Percentiles rank a stretch among this genome's conserved stretches.
Conservation (phyloP, 2,113 vertebrate genomes). For the Camelus bactrianus region DNA sequence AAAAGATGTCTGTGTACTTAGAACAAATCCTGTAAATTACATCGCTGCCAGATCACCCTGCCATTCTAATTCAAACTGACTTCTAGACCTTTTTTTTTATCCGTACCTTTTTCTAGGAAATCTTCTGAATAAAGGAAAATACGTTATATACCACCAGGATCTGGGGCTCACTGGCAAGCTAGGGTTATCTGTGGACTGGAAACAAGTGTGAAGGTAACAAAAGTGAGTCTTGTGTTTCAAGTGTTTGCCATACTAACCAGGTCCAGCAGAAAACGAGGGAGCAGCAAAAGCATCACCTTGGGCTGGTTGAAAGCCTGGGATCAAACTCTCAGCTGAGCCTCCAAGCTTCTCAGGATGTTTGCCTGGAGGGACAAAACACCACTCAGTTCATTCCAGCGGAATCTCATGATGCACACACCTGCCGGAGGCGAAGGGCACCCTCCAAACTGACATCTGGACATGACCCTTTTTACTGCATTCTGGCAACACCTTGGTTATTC, state of each 20-base stretch:
- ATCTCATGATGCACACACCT: background rate
- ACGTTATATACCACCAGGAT: background rate
- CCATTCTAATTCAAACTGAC: conserved; percentile 2
- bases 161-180: background rate
- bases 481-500: background rate
- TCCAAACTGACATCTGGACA: background rate
- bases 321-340: conserved; percentile 92
- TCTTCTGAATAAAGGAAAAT: background rate
- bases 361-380: conserved; percentile 83
- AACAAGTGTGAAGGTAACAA: background rate
- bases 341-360: conserved; percentile 90
- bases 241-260: conserved; percentile 87
- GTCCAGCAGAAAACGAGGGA: conserved; percentile 89
- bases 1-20: background rate
- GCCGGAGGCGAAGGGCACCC: background rate
- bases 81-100: background rate
- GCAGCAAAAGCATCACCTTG: conserved; percentile 86
- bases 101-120: background rate
- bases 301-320: conserved; percentile 89
- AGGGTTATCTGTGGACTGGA: background rate
- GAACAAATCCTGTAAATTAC: background rate
- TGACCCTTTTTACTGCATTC: background rate
- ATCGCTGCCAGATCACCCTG: background rate
- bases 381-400: conserved; percentile 32
- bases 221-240: background rate